Evolutionary conservation across 2,113 vertebrate species (phyloP).

Genomic region (Lampris megalopsis): DNA sequence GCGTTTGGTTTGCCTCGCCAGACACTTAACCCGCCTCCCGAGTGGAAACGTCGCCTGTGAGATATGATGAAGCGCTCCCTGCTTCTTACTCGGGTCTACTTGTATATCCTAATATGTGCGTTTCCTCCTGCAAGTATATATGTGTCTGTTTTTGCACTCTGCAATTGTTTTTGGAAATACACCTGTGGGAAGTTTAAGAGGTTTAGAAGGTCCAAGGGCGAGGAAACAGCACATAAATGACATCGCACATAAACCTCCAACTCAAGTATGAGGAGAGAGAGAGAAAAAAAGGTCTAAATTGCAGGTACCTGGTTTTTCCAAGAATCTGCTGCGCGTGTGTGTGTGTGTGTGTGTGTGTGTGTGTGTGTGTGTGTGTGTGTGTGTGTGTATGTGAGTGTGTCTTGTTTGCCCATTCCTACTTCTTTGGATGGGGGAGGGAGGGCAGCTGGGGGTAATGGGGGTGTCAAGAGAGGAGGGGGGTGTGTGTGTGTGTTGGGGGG

Average conservation of each 20-base stretch:
- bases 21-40: background rate
- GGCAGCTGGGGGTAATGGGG: slow-evolving; percentile 16
- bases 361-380: slow-evolving; percentile 22
- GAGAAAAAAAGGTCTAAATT: too few relatives aligned
- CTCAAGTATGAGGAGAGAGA: too few relatives aligned
- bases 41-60: background rate
- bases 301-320: too few relatives aligned
- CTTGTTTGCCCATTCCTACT: background rate
- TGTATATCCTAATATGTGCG: too few relatives aligned
- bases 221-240: too few relatives aligned
- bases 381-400: background rate
- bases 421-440: background rate
- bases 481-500: slow-evolving; percentile 11
- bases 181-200: too few relatives aligned
- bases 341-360: slow-evolving; percentile 6
- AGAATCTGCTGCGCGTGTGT: background rate
- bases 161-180: too few relatives aligned
- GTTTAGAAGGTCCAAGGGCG: too few relatives aligned
- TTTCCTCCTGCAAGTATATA: too few relatives aligned
- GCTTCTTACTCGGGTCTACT: too few relatives aligned
- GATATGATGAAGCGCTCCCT: background rate
- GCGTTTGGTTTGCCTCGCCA: background rate
- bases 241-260: too few relatives aligned
- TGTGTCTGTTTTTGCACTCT: too few relatives aligned
- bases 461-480: slow-evolving; percentile 4